Base-by-base conservation (phyloP, 2,797 vertebrate genomes). In the Tenualosa thibaudeaui region DNA sequence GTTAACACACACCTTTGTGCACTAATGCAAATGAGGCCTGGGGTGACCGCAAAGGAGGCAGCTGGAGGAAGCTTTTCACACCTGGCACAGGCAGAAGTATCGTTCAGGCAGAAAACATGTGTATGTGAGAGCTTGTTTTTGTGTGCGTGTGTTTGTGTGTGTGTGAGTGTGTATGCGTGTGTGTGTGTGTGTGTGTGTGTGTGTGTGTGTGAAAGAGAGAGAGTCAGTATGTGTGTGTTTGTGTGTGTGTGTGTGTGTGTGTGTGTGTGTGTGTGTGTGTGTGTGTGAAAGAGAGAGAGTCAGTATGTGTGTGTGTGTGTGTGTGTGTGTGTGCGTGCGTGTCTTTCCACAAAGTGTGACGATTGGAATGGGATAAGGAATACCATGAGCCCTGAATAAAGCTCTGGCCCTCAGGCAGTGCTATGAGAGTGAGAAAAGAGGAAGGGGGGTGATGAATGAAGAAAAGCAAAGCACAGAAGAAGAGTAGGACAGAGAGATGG, bases 81-180 rank as follows among this genome's bases (percentile, higher is more conserved):
- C 85, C 82, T 86, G 84, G 75, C 53, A 90, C 87, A 88, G 87
- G 89, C 92, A 89, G 68, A 89, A 86, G 88, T 87, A 88, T 88
- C 91, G 91, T 91, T 92, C 89, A 86, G 89, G 88, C 83, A 88
- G 5, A n/a, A 82, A 75, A 58, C 10, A 9, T 65, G 60, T 65
- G 31, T 31, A 31, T 31, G 24, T 26, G 60, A 9, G 50, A 10
- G 10, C 12, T 9, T 51, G 10, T 51, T 26, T 65, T 9, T 60
- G 58, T 17, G 58, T 60, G 58, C 7, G 46, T 46, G 43, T 46
- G 43, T 46, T 2, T 65, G 60, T 65, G 7, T 65, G 24, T 65
- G n/a, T n/a, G 7, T 60, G 58, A 12, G 58, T 60, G n/a, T 60
- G 58, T n/a, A 17, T 60, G 58, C 22, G 60, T 62, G 60, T n/a